These are phyloP conservation scores for Tupiocoris notatus DNA, from an alignment of 2,888 invertebrate genomes.

Conservation along the genomic window DNA sequence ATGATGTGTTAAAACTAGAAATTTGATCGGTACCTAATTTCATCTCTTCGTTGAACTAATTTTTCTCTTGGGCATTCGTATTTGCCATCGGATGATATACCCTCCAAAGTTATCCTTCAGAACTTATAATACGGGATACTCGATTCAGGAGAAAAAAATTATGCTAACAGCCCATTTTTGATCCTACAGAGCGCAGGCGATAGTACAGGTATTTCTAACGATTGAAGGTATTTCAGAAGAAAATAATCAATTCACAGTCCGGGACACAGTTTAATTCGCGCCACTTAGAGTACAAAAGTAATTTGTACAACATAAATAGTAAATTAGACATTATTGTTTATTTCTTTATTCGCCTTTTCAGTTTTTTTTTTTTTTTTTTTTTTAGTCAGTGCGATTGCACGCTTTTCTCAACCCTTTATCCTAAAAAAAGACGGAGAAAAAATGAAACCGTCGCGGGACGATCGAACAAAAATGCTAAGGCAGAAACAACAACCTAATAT, in stretches of 20 bases:
- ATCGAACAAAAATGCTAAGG: constrained; percentile 32
- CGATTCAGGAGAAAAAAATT: too few relatives aligned
- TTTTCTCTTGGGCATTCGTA: too few relatives aligned
- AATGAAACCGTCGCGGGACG: constrained; percentile 18
- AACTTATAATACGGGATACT: too few relatives aligned
- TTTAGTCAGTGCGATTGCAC: neutral
- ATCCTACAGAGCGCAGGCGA: neutral
- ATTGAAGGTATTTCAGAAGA: too few relatives aligned
- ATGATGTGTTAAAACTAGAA: too few relatives aligned
- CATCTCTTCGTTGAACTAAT: too few relatives aligned
- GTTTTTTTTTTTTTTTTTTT: constrained; percentile 17
- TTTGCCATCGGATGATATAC: too few relatives aligned
- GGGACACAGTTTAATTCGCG: constrained; percentile 32
- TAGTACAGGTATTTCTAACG: too few relatives aligned
- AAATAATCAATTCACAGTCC: neutral
- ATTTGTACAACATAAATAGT: constrained; percentile 38
- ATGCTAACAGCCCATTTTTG: neutral
- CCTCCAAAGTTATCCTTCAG: too few relatives aligned
- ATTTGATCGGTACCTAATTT: too few relatives aligned
- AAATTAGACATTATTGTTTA: constrained; percentile 18
- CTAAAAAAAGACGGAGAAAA: constrained; percentile 25
- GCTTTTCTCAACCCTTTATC: neutral
- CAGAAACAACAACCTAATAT: constrained; percentile 39
- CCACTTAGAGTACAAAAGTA: constrained; percentile 35
- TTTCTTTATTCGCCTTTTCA: constrained; percentile 11